phyloP scores from a whole-genome alignment of 2,888 invertebrate species.

The Cheilosia urbana region DNA sequence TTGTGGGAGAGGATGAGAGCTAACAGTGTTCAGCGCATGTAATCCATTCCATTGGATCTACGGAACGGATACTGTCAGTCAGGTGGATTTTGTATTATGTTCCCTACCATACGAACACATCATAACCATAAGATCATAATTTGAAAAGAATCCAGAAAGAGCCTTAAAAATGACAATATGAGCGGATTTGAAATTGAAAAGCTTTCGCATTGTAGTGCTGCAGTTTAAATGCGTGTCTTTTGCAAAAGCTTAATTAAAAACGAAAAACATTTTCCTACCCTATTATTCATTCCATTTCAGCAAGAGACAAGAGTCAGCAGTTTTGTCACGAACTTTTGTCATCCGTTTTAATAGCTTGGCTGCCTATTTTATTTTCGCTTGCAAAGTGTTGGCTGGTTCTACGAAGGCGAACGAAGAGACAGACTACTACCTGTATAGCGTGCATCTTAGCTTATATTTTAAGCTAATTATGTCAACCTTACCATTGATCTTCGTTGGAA shows the following conservation, averaged over 20 bases:
- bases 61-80: not conserved
- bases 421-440: not conserved
- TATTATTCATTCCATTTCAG: constrained; percentile 7
- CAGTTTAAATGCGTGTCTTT: constrained; percentile 45
- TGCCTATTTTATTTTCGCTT: not conserved
- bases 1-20: not conserved
- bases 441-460: constrained; percentile 12
- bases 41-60: not conserved
- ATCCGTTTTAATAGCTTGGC: constrained; percentile 4
- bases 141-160: constrained; percentile 3
- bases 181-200: constrained; percentile 35
- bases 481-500: constrained; percentile 60
- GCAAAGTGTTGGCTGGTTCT: not conserved
- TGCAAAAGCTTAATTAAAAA: constrained; percentile 54
- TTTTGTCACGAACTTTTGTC: constrained; percentile 24
- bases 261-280: not conserved
- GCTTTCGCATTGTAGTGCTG: constrained; percentile 29
- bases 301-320: constrained; percentile 16
- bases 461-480: constrained; percentile 68
- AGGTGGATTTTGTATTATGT: not conserved
- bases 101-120: not conserved
- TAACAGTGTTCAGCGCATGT: constrained; percentile 58
- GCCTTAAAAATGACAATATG: constrained; percentile 1
- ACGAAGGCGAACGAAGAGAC: not conserved
- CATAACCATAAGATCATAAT: not conserved